Base-by-base conservation (phyloP, 2,797 vertebrate genomes). In the Lates japonicus region DNA sequence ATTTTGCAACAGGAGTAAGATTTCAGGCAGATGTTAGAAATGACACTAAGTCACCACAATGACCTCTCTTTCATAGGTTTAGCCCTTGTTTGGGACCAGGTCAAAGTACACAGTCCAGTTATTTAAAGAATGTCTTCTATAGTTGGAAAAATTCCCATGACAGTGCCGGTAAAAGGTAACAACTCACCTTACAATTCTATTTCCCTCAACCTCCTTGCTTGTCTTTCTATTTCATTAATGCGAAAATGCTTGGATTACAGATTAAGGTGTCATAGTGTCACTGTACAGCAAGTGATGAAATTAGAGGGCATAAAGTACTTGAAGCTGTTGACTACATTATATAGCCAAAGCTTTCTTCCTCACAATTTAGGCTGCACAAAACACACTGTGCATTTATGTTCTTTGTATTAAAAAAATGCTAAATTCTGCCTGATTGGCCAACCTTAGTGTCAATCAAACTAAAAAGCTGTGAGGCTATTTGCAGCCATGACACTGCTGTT, bases 111-210 rank as follows among this genome's bases (percentile, higher is more conserved):
- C 66, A 78, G 62, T 60, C 80, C 5, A 70, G 62, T 75, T 88
- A 91, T 88, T 88, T 81, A 2, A 91, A 81, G 86, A 90, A 90
- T 77, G 84, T 82, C 74, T 83, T 68, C 64, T 49, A n/a, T 19
- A 59, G 69, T 75, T 71, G 73, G 67, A 82, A 71, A 71, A 41
- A 22, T 37, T 52, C 63, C 59, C 37, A 48, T 3, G 3, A 54
- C 39, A 58, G 70, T 31, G n/a, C 1, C 19, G n/a, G 17, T 25
- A 20, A 72, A 83, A 48, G n/a, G 31, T 39, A 80, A 74, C 44
- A 44, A 37, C 19, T 62, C 12, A 5, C 11, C n/a, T 22, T 77
- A 20, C 20, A 39, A 66, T 42, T 82, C 19, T 2, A 52, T 14
- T 44, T 66, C 33, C 19, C n/a, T 14, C 14, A 61, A 19, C 20